Evolutionary conservation across 2,113 vertebrate genomes (phyloP), one percentile per base, ranked within the genome.

Genomic region (Holacanthus passer): DNA sequence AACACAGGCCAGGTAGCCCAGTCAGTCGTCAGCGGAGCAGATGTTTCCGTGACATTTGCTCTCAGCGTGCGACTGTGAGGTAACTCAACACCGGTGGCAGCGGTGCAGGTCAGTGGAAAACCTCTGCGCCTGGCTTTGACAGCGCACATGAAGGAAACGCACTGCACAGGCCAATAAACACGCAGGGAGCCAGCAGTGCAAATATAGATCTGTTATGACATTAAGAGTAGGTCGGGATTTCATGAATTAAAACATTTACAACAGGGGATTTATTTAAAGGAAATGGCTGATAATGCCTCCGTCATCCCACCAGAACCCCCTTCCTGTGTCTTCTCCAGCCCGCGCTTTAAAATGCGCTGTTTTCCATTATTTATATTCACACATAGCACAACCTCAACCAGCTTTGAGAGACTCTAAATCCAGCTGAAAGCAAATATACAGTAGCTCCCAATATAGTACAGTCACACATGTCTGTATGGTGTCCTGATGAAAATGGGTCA

Each of bases 31-130:
- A 17, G 39, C 12, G 22, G 3, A 43, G 66, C 43, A 60, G 58
- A 70, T 80, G 71, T 74, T 74, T 84, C 50, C 0, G 2, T 43
- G 56, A 64, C 47, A 62, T 35, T 73, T 2, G 12, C 62, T 68
- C 35, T 39, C 52, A 63, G 31, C 22, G 7, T 64, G 64, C 11
- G 8, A 41, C 37, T 2, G 32, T 13, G 35, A 48, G 59, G 53
- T 50, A 41, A 75, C 37, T 32, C n/a, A 27, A 16, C 56, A 64
- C n/a, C 47, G 32, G 50, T 24, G 37, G 31, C 48, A 41, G 59
- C 52, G 0, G 65, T 2, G 8, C 29, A 56, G 39, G 32, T 24
- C 32, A 17, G 32, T 7, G 66, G 37, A 68, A 53, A 66, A 65
- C 47, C 14, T 19, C 31, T 56, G 24, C 53, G n/a, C 16, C 31